Evolutionary conservation across 2,797 vertebrate genomes (phyloP).

Genomic region (Rhinella marina): DNA sequence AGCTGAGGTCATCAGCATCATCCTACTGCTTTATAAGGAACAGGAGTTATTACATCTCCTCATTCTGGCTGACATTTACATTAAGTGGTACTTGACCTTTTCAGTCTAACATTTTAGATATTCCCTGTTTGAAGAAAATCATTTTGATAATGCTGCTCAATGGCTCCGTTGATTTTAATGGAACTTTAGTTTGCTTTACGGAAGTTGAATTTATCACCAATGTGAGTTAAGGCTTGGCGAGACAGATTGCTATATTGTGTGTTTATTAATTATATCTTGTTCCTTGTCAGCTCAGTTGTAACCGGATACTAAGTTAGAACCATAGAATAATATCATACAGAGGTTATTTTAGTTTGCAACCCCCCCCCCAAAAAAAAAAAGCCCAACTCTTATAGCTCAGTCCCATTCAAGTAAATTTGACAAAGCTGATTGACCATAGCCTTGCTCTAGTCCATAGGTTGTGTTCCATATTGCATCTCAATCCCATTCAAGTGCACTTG

Average conservation of each 20-base stretch:
- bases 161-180: slow-evolving; percentile 60
- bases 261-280: slow-evolving; percentile 18
- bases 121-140: slow-evolving; percentile 61
- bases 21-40: slow-evolving; percentile 47
- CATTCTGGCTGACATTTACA: slow-evolving; percentile 63
- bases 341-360: neutral
- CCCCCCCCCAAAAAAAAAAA: neutral
- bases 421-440: neutral
- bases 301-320: neutral
- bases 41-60: slow-evolving; percentile 61
- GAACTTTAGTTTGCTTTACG: slow-evolving; percentile 58
- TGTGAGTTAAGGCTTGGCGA: neutral
- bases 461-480: neutral
- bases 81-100: slow-evolving; percentile 64
- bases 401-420: neutral
- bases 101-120: slow-evolving; percentile 62
- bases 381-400: neutral
- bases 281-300: neutral
- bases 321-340: neutral
- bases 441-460: neutral
- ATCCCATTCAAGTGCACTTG: neutral
- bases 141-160: slow-evolving; percentile 62
- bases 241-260: slow-evolving; percentile 18
- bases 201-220: slow-evolving; percentile 28
- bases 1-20: slow-evolving; percentile 30